Percentiles rank a stretch among this genome's conserved stretches.
Evolutionary conservation across 1,140 invertebrate species (phyloP).

Genomic region (Ectropis grisescens): DNA sequence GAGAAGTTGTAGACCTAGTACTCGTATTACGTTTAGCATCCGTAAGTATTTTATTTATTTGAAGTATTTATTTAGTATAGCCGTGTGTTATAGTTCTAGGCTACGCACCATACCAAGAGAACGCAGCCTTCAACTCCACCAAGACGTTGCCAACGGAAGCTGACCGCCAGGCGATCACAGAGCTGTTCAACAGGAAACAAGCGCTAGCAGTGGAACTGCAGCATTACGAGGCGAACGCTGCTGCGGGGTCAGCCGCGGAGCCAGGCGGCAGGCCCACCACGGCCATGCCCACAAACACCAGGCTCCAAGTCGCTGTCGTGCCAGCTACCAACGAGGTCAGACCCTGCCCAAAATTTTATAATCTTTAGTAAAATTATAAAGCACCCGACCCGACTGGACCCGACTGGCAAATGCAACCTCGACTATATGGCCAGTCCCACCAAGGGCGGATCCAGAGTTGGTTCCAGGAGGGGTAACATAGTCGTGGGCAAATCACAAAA

Average conservation of each 20-base stretch:
- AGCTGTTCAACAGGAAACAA: constrained; percentile 87
- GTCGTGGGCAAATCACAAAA: too few relatives aligned
- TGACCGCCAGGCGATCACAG: constrained; percentile 84
- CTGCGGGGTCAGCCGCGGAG: constrained; percentile 18
- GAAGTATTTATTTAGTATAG: too few relatives aligned
- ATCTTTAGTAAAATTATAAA: too few relatives aligned
- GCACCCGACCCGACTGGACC: too few relatives aligned
- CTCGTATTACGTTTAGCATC: too few relatives aligned
- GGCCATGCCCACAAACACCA: constrained; percentile 77
- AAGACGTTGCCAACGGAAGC: constrained; percentile 56
- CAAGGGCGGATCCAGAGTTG: too few relatives aligned
- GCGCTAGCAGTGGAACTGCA: constrained; percentile 84
- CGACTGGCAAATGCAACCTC: too few relatives aligned
- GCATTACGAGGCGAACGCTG: constrained; percentile 80
- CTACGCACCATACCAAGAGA: constrained; percentile 73
- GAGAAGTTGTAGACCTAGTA: too few relatives aligned
- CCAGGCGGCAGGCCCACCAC: constrained; percentile 31
- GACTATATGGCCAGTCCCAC: too few relatives aligned
- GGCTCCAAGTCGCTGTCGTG: constrained; percentile 69
- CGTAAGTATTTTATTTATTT: too few relatives aligned
- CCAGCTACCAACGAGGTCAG: constrained; percentile 51
- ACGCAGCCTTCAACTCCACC: constrained; percentile 24
- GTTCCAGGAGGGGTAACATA: too few relatives aligned
- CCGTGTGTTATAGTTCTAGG: constrained; percentile 84
- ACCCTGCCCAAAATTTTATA: too few relatives aligned